Conservation (phyloP, 2,888 invertebrate genomes). For the Furcula furcula region DNA sequence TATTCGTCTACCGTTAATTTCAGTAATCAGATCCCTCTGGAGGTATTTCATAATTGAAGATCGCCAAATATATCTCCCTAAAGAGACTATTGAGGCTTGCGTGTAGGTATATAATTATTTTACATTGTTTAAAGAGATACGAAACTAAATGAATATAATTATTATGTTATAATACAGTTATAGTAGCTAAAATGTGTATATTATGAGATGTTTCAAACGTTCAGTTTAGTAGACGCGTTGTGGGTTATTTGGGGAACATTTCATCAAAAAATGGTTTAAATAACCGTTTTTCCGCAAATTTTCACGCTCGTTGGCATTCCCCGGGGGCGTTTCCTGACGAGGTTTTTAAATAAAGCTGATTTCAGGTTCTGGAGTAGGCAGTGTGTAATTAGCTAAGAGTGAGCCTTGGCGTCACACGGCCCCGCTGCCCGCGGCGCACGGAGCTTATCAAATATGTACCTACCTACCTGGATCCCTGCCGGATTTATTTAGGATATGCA, state of each 20-base stretch:
- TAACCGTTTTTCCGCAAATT: slow-evolving; percentile 18
- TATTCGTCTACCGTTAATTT: slow-evolving; percentile 35
- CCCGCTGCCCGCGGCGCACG: slow-evolving; percentile 50
- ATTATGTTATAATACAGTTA: not conserved
- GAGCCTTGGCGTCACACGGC: slow-evolving; percentile 40
- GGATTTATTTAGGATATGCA: slow-evolving; percentile 82
- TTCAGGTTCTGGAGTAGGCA: slow-evolving; percentile 57
- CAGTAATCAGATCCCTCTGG: slow-evolving; percentile 31
- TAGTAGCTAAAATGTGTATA: not conserved
- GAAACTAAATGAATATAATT: slow-evolving; percentile 8
- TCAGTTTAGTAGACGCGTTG: not conserved
- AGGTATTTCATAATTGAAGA: slow-evolving; percentile 28
- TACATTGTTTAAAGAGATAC: slow-evolving; percentile 9
- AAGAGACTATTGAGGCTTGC: slow-evolving; percentile 27
- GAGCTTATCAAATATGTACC: slow-evolving; percentile 81
- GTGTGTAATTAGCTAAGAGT: slow-evolving; percentile 72
- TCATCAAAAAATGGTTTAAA: slow-evolving; percentile 13
- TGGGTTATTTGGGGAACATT: slow-evolving; percentile 8
- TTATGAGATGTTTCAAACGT: not conserved
- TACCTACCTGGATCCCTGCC: slow-evolving; percentile 67
- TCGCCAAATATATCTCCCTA: slow-evolving; percentile 21
- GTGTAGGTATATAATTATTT: slow-evolving; percentile 19
- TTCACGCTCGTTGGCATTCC: slow-evolving; percentile 18
- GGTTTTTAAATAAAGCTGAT: slow-evolving; percentile 56
- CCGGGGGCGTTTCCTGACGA: slow-evolving; percentile 33